These are phyloP conservation scores for Buathra laborator DNA, from an alignment of 2,888 invertebrate species.

Conservation along the genomic window DNA sequence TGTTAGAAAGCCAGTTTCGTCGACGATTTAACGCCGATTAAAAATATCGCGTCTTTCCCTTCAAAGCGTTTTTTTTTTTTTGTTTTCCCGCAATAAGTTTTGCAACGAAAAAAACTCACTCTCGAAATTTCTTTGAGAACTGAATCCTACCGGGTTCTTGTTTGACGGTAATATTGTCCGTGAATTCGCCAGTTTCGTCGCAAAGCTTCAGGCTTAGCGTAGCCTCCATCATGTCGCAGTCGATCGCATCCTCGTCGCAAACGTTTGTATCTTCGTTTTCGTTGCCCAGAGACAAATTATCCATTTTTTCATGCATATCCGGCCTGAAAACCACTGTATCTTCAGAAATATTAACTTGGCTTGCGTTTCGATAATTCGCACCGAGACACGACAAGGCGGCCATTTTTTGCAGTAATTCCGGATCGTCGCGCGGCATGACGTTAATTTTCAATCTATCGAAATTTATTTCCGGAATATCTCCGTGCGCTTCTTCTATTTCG, in stretches of 20 bases:
- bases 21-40: background rate
- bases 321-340: conserved; percentile 66
- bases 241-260: conserved; percentile 45
- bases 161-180: conserved; percentile 23
- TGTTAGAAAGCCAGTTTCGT: background rate
- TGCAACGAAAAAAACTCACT: conserved; percentile 74
- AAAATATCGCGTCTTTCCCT: background rate
- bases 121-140: conserved; percentile 77
- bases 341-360: conserved; percentile 63
- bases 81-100: background rate
- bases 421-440: conserved; percentile 69
- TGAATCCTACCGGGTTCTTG: conserved; percentile 51
- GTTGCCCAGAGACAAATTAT: conserved; percentile 52
- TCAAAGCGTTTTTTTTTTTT: background rate
- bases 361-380: conserved; percentile 68
- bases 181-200: conserved; percentile 61
- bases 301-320: conserved; percentile 71
- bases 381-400: conserved; percentile 72
- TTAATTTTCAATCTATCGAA: conserved; percentile 75
- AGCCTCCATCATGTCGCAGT: conserved; percentile 61
- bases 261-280: background rate
- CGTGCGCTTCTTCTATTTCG: background rate
- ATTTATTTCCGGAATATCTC: conserved; percentile 59
- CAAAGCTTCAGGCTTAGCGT: conserved; percentile 67
- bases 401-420: conserved; percentile 70